Evolutionary conservation across 2,888 invertebrate species (phyloP).

Genomic region (Chaetogeoica ovagalla): DNA sequence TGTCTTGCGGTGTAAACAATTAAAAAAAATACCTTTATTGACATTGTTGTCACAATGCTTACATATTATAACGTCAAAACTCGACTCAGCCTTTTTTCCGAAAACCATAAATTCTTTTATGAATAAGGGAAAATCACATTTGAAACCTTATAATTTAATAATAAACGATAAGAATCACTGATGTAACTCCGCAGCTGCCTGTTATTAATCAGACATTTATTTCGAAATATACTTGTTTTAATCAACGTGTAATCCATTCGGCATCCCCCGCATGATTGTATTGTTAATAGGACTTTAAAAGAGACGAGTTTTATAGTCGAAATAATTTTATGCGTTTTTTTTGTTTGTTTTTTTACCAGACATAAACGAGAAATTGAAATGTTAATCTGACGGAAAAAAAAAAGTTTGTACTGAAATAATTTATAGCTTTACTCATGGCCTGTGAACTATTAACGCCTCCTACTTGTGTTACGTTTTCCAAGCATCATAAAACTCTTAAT

Average conservation of each 20-base stretch:
- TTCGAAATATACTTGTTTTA: slow-evolving; percentile 19
- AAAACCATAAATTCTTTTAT: too few species aligned
- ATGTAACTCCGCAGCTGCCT: too few species aligned
- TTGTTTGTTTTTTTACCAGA: slow-evolving; percentile 9
- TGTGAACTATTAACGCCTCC: slow-evolving; percentile 15
- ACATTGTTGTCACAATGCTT: too few species aligned
- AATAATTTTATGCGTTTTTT: slow-evolving; percentile 19
- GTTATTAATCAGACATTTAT: slow-evolving; percentile 11
- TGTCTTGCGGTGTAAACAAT: too few species aligned
- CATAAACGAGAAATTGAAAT: slow-evolving; percentile 48
- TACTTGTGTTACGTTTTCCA: slow-evolving; percentile 1
- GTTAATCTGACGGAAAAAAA: slow-evolving; percentile 36
- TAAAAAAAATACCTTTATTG: too few species aligned
- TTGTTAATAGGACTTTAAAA: not conserved
- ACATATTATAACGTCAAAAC: too few species aligned
- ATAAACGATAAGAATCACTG: too few species aligned
- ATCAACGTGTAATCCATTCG: slow-evolving; percentile 11
- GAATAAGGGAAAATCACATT: too few species aligned
- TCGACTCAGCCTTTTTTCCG: too few species aligned
- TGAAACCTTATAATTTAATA: too few species aligned
- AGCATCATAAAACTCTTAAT: slow-evolving; percentile 23
- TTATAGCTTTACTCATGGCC: slow-evolving; percentile 24
- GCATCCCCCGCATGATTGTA: not conserved
- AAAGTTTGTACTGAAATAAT: slow-evolving; percentile 37
- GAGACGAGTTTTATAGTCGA: slow-evolving; percentile 6